These are phyloP conservation scores for Lethrus apterus DNA, from an alignment of 1,140 invertebrate species.

Conservation along the genomic window DNA sequence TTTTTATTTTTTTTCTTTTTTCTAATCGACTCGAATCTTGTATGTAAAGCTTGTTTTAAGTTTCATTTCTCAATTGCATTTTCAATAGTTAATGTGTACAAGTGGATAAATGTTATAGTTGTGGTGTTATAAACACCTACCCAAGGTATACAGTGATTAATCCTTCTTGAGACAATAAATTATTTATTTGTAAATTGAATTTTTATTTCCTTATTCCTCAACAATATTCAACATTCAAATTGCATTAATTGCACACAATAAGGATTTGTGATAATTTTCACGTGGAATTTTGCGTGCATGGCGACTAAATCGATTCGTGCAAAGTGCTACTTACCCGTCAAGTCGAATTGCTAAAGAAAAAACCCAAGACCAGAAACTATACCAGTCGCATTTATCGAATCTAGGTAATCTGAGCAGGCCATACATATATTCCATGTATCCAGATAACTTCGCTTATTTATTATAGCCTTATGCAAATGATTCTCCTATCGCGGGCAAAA, in stretches of 20 bases:
- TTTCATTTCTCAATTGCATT: constrained; percentile 16
- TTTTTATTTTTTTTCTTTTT: constrained; percentile 7
- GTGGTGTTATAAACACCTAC: constrained; percentile 33
- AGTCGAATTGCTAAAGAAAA: too few relatives aligned
- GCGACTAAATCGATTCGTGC: too few relatives aligned
- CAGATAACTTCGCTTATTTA: constrained; percentile 34
- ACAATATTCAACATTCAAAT: too few relatives aligned
- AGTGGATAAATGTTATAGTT: constrained; percentile 33
- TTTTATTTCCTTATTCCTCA: too few relatives aligned
- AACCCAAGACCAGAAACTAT: too few relatives aligned
- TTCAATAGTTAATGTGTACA: constrained; percentile 28
- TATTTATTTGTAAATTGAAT: constrained; percentile 41
- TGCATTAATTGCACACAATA: neutral
- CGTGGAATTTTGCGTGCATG: too few relatives aligned
- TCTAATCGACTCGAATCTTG: constrained; percentile 20
- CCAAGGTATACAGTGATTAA: constrained; percentile 36
- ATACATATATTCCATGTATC: constrained; percentile 29
- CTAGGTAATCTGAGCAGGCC: constrained; percentile 28
- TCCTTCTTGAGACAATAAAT: constrained; percentile 42
- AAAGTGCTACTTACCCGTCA: too few relatives aligned
- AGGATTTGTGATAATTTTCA: too few relatives aligned
- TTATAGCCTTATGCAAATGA: constrained; percentile 34
- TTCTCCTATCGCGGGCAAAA: constrained; percentile 26
- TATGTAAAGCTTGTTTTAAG: constrained; percentile 14
- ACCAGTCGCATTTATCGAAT: too few relatives aligned